phyloP scores from a whole-genome alignment of 1,140 invertebrate species.

The Mya arenaria region DNA sequence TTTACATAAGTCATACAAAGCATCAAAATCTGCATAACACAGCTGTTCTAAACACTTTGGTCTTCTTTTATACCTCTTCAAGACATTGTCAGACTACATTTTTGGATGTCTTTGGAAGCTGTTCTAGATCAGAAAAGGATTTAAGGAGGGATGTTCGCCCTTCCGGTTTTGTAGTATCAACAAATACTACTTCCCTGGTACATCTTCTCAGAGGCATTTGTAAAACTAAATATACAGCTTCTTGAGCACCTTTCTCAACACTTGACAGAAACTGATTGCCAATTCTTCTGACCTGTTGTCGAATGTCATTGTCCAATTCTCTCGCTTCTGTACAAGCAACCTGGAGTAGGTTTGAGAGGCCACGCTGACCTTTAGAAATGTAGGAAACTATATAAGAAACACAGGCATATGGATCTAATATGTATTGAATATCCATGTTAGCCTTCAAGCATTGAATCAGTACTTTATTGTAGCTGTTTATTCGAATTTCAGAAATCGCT shows the following conservation, averaged over 20 bases:
- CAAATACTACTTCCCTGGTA: slow-evolving; percentile 54
- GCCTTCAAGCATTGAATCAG: slow-evolving; percentile 45
- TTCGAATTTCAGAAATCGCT: slow-evolving; percentile 11
- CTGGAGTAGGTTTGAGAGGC: slow-evolving; percentile 53
- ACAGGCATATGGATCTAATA: slow-evolving; percentile 63
- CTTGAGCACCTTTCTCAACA: slow-evolving; percentile 50
- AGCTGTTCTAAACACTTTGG: slow-evolving; percentile 30
- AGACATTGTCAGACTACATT: slow-evolving; percentile 21
- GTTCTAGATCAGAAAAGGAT: neutral
- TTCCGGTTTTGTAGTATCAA: slow-evolving; percentile 56
- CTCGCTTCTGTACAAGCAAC: slow-evolving; percentile 55
- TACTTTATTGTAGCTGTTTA: slow-evolving; percentile 51
- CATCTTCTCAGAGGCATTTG: slow-evolving; percentile 63
- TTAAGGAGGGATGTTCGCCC: slow-evolving; percentile 50
- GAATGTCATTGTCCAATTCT: slow-evolving; percentile 44
- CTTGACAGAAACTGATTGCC: slow-evolving; percentile 37
- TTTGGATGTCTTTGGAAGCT: slow-evolving; percentile 6
- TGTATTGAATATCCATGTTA: slow-evolving; percentile 59
- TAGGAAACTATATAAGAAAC: slow-evolving; percentile 60
- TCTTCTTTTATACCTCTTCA: slow-evolving; percentile 37
- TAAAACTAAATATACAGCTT: slow-evolving; percentile 57
- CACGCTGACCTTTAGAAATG: slow-evolving; percentile 62
- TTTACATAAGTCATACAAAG: slow-evolving; percentile 30
- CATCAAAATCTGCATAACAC: slow-evolving; percentile 46
- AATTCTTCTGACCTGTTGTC: slow-evolving; percentile 38